These are phyloP conservation scores for Coranthus polyacanthus DNA, from an alignment of 2,797 vertebrate species.

Conservation along the genomic window DNA sequence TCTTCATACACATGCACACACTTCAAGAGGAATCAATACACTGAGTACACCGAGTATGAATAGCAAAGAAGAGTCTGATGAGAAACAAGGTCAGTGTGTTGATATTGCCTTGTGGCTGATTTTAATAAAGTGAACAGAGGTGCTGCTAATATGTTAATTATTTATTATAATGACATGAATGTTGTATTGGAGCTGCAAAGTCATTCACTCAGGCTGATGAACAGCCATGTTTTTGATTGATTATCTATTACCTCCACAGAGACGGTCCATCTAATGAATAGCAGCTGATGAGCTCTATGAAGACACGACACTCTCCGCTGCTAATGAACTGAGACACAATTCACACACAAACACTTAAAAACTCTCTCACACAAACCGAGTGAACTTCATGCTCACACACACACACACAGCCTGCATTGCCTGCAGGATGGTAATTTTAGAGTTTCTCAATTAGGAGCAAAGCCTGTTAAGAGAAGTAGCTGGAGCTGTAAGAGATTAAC, in stretches of 20 bases:
- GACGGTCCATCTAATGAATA: not conserved
- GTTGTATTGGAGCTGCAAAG: not conserved
- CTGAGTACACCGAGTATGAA: slow-evolving; percentile 19
- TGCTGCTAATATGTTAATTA: not conserved
- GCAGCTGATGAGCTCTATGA: slow-evolving; percentile 9
- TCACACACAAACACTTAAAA: slow-evolving; percentile 1
- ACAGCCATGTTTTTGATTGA: slow-evolving; percentile 11
- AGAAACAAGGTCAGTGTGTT: slow-evolving; percentile 15
- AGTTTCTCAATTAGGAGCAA: slow-evolving; percentile 74
- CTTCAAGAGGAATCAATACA: slow-evolving; percentile 30
- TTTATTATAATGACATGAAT: not conserved
- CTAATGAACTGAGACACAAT: not conserved
- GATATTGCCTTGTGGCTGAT: not conserved
- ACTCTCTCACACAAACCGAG: not conserved
- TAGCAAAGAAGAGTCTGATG: slow-evolving; percentile 14
- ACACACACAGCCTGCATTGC: slow-evolving; percentile 2
- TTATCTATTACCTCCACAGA: not conserved
- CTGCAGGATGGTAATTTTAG: slow-evolving; percentile 73
- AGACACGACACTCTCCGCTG: not conserved
- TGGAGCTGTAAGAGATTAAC: slow-evolving; percentile 71
- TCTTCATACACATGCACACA: slow-evolving; percentile 5
- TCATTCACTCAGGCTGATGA: slow-evolving; percentile 1
- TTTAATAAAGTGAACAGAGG: slow-evolving; percentile 3
- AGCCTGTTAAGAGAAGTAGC: slow-evolving; percentile 77
- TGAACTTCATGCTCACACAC: slow-evolving; percentile 18